phyloP scores from a whole-genome alignment of 2,888 invertebrate genomes.

The Yponomeuta cagnagella region DNA sequence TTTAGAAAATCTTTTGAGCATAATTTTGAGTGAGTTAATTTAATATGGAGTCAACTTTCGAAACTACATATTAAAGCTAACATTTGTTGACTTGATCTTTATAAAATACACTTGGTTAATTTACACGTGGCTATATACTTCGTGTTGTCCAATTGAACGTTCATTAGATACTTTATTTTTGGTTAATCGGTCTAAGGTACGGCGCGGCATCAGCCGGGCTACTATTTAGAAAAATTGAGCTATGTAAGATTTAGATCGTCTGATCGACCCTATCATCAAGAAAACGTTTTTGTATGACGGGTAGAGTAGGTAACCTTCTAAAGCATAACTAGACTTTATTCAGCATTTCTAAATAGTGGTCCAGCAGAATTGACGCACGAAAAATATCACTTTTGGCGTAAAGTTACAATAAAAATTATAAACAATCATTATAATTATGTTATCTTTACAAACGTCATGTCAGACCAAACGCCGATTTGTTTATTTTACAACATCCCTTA shows the following conservation, averaged over 20 bases:
- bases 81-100: too few relatives aligned
- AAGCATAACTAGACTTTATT: too few relatives aligned
- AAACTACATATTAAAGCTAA: too few relatives aligned
- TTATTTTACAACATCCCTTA: background rate
- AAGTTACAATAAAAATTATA: background rate
- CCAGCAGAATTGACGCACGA: background rate
- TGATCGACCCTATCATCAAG: too few relatives aligned
- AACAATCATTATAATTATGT: background rate
- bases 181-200: background rate
- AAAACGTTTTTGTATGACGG: too few relatives aligned
- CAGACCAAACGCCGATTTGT: background rate
- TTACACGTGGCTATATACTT: background rate
- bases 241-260: too few relatives aligned
- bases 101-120: background rate
- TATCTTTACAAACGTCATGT: background rate
- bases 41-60: too few relatives aligned
- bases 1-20: too few relatives aligned
- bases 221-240: background rate
- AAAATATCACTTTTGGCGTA: background rate
- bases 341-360: background rate
- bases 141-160: background rate
- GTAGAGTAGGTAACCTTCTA: too few relatives aligned
- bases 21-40: too few relatives aligned
- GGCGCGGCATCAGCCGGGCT: background rate
- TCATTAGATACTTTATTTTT: background rate